Evolutionary conservation across 2,797 vertebrate genomes (phyloP), one percentile per base, ranked within the genome.

Genomic region (Melanotaenia boesemani): DNA sequence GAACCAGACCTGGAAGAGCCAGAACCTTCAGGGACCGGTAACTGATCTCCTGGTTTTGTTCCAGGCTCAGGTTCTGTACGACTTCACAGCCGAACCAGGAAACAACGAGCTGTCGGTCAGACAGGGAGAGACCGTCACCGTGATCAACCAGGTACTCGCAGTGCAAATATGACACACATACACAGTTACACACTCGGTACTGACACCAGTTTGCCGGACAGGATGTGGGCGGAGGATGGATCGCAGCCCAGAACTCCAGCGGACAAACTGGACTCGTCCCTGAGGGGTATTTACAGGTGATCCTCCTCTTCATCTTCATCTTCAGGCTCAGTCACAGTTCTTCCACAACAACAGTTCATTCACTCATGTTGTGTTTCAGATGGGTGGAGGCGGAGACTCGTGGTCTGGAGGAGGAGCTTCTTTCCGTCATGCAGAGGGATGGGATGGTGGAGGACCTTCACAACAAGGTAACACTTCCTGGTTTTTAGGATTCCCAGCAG

Each of bases 171-270:
- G 8, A 20, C 16, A 44, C 20, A 55, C 1, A 66, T 24, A 32
- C n/a, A 34, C 4, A 26, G 26, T 20, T 9, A 36, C 24, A 52
- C 10, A 66, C 15, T 32, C 18, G 37, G 6, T 22, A 28, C 67
- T 79, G 10, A 71, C 39, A 0, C 64, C 9, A 61, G 7, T 54
- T 10, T 78, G 46, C 71, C 60, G 28, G 44, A 13, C 22, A 97
- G 97, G 92, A 95, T 84, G 93, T 97, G 0, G 97, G 96, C 34
- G 96, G 96, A 79, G 97, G 96, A 64, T 97, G 96, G 97, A 89
- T 97, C 61, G 93, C 97, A 89, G 96, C 93, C 50, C 95, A 93
- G 86, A 97, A 96, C 88, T 93, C 83, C 80, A 91, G 92, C 68
- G 96, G 96, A 36, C 93, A 95, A 54, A 93, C 90, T 15, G 96